phyloP scores from a whole-genome alignment of 2,113 vertebrate species.

The Balaeniceps rex region DNA sequence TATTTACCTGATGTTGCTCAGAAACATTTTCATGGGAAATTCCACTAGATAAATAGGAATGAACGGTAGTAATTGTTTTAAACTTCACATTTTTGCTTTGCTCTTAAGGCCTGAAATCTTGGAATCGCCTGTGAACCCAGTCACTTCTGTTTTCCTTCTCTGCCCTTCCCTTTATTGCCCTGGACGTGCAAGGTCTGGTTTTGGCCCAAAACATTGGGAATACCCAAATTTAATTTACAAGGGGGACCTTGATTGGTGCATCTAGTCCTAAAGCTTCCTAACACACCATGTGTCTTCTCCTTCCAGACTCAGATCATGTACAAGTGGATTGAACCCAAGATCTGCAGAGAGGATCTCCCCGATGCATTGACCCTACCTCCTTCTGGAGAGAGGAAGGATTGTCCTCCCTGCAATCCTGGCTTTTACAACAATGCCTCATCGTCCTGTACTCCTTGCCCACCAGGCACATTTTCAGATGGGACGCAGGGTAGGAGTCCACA shows the following conservation, averaged over 20 bases:
- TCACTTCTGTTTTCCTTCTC: not conserved
- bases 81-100: not conserved
- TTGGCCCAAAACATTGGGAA: not conserved
- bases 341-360: conserved; percentile 84
- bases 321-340: conserved; percentile 94
- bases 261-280: not conserved
- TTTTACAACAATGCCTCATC: conserved; percentile 92
- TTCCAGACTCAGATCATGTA: conserved; percentile 91
- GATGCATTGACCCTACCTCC: conserved; percentile 82
- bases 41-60: not conserved
- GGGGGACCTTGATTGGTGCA: not conserved
- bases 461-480: conserved; percentile 88
- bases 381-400: conserved; percentile 88
- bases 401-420: conserved; percentile 96
- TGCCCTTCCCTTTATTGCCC: not conserved
- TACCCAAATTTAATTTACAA: not conserved
- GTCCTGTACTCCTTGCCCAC: conserved; percentile 87
- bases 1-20: not conserved
- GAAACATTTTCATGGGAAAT: not conserved
- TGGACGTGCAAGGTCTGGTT: not conserved
- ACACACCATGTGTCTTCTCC: not conserved
- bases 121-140: not conserved
- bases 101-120: not conserved
- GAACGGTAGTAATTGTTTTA: not conserved
- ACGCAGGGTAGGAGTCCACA: conserved; percentile 76